Base-by-base conservation (phyloP, 1,140 invertebrate genomes). In the Anthonomus grandis region DNA sequence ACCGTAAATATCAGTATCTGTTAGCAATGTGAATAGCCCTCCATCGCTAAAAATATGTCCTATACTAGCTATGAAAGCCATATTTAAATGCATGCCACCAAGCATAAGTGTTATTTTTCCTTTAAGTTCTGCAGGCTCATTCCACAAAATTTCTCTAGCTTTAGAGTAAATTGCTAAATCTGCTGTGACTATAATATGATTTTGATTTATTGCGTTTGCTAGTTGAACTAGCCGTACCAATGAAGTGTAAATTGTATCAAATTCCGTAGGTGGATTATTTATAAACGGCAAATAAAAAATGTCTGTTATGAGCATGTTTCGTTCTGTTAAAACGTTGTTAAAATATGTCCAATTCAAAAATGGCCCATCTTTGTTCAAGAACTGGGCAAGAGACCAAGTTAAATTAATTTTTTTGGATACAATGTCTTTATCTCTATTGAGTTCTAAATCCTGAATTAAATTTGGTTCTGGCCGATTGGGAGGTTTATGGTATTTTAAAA, bases 41-140 rank as follows among this genome's bases (percentile, higher is more conserved):
- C 27, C 27, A 31, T 31, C 27, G 6, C 25, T n/a, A 10, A 24
- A n/a, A 39, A n/a, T n/a, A n/a, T n/a, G n/a, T n/a, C n/a, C n/a
- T n/a, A n/a, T n/a, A n/a, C n/a, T n/a, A n/a, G n/a, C 37, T 44
- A 53, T 53, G 31, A 53, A 53, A 12, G 50, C 50, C 50, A 53
- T 42, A 21, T 23, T 44, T 9, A 53, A 15, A 24, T 53, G 50
- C 38, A 53, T 53, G 5, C 50, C 38, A 22, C 50, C 50, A n/a
- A 53, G 15, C 18, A 44, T 10, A 9, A 53, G 13, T 13, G 38
- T 44, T 8, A 53, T 39, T 53, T 53, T 31, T 5, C 50, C 50
- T 44, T 37, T 15, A 10, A 53, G 19, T 10, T 45, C 50, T 8
- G 50, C 18, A 22, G 50, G 50, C 10, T 53, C 34, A 31, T 44